Evolutionary conservation across 92 coral and sea anemone species (phyloP).

Genomic region (Pocillopora meandrina): DNA sequence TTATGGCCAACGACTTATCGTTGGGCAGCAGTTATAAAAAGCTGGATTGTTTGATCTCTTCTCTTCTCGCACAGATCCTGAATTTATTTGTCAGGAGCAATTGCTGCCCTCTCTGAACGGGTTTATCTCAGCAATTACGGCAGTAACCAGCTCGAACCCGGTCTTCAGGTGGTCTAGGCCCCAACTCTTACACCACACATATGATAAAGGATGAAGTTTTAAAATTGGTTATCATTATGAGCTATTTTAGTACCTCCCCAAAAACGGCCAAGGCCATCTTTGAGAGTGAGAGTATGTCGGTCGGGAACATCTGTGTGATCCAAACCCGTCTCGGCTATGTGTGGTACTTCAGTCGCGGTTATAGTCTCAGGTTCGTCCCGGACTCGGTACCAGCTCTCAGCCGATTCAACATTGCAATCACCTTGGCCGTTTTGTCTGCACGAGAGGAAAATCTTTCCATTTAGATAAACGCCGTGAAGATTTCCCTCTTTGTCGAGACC

Average conservation of each 20-base stretch:
- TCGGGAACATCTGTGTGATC: background rate
- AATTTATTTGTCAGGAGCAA: too few species aligned
- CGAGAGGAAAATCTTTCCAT: background rate
- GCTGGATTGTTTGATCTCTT: too few species aligned
- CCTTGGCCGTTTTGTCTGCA: constrained; percentile 8
- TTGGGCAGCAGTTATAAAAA: too few species aligned
- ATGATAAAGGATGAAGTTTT: background rate
- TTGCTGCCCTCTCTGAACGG: too few species aligned
- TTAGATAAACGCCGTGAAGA: background rate
- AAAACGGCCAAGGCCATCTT: background rate
- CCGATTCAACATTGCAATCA: background rate
- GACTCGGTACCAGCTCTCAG: background rate
- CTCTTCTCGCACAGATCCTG: too few species aligned
- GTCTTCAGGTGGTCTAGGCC: too few species aligned
- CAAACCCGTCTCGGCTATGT: constrained; percentile 6
- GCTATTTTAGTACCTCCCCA: constrained; percentile 5
- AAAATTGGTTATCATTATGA: background rate
- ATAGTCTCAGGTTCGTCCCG: background rate
- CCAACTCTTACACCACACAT: too few species aligned
- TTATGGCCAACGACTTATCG: too few species aligned
- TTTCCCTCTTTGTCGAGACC: constrained; percentile 7
- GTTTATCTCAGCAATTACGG: too few species aligned
- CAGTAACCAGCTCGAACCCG: too few species aligned
- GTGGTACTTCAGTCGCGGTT: constrained; percentile 5
- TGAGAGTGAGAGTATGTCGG: background rate